Conservation (phyloP, 2,888 invertebrate genomes). For the Omphaloscelis lunosa region DNA sequence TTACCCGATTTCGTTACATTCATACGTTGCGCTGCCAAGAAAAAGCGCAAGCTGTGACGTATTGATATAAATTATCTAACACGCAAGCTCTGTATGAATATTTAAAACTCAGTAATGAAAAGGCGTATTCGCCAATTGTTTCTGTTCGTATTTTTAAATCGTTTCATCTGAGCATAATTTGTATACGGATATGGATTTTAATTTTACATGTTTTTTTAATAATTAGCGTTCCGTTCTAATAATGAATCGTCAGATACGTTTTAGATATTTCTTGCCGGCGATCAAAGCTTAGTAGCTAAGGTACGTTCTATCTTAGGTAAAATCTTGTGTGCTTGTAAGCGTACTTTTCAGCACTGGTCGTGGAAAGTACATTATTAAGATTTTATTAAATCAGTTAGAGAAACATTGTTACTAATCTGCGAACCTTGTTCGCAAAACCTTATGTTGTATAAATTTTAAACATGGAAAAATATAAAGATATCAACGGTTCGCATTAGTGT, state of each 20-base stretch:
- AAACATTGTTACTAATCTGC: background rate
- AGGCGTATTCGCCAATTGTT: constrained; percentile 54
- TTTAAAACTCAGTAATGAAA: constrained; percentile 63
- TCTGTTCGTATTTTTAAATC: constrained; percentile 47
- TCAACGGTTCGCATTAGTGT: constrained; percentile 25
- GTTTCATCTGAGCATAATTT: constrained; percentile 12
- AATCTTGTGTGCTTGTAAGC: background rate
- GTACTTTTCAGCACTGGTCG: background rate
- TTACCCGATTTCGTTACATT: constrained; percentile 75
- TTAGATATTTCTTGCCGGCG: background rate
- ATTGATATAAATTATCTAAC: constrained; percentile 73
- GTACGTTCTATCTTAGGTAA: no score
- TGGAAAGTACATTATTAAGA: background rate
- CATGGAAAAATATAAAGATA: constrained; percentile 14
- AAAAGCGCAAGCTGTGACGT: constrained; percentile 72
- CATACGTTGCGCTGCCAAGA: constrained; percentile 68
- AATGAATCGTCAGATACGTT: background rate
- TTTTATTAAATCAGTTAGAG: background rate
- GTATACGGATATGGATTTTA: constrained; percentile 18
- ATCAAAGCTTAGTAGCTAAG: background rate
- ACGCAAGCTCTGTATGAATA: constrained; percentile 74
- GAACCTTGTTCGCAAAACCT: background rate
- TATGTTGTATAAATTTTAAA: background rate
- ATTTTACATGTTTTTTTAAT: constrained; percentile 12
- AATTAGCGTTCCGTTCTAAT: background rate